Base-by-base conservation (phyloP, 2,888 invertebrate genomes). In the Dryadula phaetusa region DNA sequence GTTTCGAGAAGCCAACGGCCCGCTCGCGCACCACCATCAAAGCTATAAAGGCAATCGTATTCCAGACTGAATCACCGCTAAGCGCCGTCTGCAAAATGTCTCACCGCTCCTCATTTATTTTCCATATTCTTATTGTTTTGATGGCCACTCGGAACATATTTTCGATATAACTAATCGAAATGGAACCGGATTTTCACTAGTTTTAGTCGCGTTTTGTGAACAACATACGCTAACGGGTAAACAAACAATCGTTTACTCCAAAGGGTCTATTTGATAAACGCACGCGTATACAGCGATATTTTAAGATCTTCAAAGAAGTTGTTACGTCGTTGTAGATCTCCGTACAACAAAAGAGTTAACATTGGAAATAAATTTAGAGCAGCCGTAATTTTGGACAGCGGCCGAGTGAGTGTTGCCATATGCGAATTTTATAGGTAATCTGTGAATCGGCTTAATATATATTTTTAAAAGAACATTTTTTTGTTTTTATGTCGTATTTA, bases 81-180 rank as follows among this genome's bases (percentile, higher is more conserved):
- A 90, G 92, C 92, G 91, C 92, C 92, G 92, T 92, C 92, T 92
- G 92, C 92, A 92, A 92, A 92, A 91, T 83, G 91, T 91, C 91
- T 92, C 90, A 87, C 85, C 82, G 81, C 77, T 79, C 80, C 80
- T 81, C 81, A 86, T 88, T 87, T 84, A 86, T 82, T 79, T 80
- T 81, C 74, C 79, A 80, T 79, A 74, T 71, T 77, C 61, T 67
- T 66, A 70, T 72, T 72, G 69, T 73, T 70, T 67, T 69, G 70
- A 67, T 70, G 56, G 56, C 60, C 63, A 58, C 64, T 70, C 64
- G 32, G 56, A 61, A 62, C 69, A 71, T 63, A 69, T 67, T 67
- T 69, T 49, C 47, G 12, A 28, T 28, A 60, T 65, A 60, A 65
- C 60, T 65, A 65, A 65, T 49, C 65, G 32, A 40, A 18, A 32